Base-by-base conservation (phyloP, 2,113 vertebrate species). In the Nasalis larvatus region DNA sequence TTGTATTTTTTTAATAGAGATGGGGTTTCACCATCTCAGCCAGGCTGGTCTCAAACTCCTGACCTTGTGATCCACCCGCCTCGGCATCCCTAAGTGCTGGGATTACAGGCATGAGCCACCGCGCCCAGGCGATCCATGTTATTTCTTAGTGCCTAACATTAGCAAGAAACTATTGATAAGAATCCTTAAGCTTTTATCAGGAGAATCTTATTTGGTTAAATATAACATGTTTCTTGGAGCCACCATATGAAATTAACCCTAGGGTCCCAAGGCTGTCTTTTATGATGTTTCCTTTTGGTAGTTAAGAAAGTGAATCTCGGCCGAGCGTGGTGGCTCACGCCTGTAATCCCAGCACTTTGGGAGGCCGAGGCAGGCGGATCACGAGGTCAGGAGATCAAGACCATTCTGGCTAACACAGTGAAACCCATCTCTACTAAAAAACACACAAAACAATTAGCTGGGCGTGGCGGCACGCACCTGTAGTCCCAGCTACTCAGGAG, bases 141-240 rank as follows among this genome's bases (percentile, higher is more conserved):
- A 86, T 84, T 90, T 68, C 66, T 71, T 68, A 56, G n/a, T 71
- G 54, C 52, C 37, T 68, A 89, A 69, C 3, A 63, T 89, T 82
- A 81, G 42, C 42, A 92, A 32, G 74, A 91, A 92, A 93, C 66
- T 89, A 54, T 7, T 40, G 18, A 23, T 78, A 54, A 89, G 82
- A 78, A 93, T 85, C 71, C 60, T 37, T 60, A n/a, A 85, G 66
- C 21, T 42, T 83, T 83, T 68, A 9, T 73, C 1, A 6, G 25
- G 21, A 12, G 35, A 63, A 14, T 69, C 86, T 45, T 60, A 83
- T 30, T 95, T 87, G 49, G 25, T 45, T 85, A 91, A 52, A 49
- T 49, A 47, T 45, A 23, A 60, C 54, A 9, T 94, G 56, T 85
- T 49, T 77, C 25, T 37, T 37, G 14, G 40, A 35, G 25, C 42